These are phyloP conservation scores for Cataglyphis albicans DNA, from an alignment of 2,888 invertebrate species.

Conservation along the genomic window DNA sequence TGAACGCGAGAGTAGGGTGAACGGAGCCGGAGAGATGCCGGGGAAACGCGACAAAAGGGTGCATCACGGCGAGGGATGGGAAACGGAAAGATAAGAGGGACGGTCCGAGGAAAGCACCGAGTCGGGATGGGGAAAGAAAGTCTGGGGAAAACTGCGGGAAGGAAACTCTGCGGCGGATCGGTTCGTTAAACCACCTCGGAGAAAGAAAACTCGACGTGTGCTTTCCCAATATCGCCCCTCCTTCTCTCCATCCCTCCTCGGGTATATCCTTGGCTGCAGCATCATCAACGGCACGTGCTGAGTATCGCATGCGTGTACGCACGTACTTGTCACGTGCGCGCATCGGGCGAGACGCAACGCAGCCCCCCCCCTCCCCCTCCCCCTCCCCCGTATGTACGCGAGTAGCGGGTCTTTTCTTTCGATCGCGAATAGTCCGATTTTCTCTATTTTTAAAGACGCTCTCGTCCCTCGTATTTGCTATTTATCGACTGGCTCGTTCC, in stretches of 20 bases:
- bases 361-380: not conserved
- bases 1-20: slow-evolving; percentile 45
- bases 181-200: slow-evolving; percentile 78
- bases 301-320: slow-evolving; percentile 17
- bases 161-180: slow-evolving; percentile 74
- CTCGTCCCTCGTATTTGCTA: slow-evolving; percentile 49
- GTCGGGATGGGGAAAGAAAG: slow-evolving; percentile 38
- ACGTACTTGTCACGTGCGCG: slow-evolving; percentile 28
- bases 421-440: slow-evolving; percentile 46
- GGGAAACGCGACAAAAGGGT: slow-evolving; percentile 43
- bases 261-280: not conserved
- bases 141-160: slow-evolving; percentile 59
- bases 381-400: not conserved
- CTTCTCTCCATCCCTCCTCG: not conserved
- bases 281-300: slow-evolving; percentile 25
- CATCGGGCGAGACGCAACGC: slow-evolving; percentile 13
- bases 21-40: slow-evolving; percentile 51
- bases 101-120: slow-evolving; percentile 2
- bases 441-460: slow-evolving; percentile 53
- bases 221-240: slow-evolving; percentile 56
- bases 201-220: slow-evolving; percentile 71
- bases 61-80: slow-evolving; percentile 29
- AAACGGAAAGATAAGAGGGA: slow-evolving; percentile 18
- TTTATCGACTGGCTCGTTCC: slow-evolving; percentile 45
- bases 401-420: slow-evolving; percentile 29